These are phyloP conservation scores for Lepilemur septentrionalis DNA, from an alignment of 2,797 vertebrate genomes.

Conservation along the genomic window DNA sequence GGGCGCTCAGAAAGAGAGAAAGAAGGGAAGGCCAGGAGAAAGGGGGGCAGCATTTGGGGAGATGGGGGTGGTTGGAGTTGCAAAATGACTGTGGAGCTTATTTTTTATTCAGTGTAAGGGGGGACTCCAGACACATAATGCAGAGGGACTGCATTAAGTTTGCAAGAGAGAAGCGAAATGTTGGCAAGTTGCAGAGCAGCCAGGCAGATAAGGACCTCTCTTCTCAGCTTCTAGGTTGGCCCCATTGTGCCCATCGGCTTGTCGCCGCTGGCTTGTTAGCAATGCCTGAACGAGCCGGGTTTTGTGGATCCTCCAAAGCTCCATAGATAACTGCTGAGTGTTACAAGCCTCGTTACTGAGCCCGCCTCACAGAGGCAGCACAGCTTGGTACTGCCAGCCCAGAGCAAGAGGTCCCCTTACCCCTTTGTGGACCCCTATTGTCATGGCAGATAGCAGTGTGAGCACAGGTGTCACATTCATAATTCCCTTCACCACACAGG, in stretches of 20 bases:
- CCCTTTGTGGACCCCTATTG: not conserved
- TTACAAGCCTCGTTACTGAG: not conserved
- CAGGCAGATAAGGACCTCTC: not conserved
- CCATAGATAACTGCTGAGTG: not conserved
- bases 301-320: conserved; percentile 2
- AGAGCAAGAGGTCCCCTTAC: not conserved
- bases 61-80: not conserved
- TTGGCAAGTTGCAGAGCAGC: not conserved
- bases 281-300: not conserved
- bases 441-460: not conserved
- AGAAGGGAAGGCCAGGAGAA: not conserved
- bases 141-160: not conserved
- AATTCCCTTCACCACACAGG: not conserved
- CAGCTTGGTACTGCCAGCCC: accelerated
- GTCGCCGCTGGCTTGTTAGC: conserved; percentile 41
- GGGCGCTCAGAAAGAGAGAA: conserved; percentile 58
- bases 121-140: not conserved
- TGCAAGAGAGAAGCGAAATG: not conserved
- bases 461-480: not conserved
- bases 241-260: not conserved
- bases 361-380: not conserved
- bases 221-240: not conserved
- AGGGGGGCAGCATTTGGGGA: not conserved
- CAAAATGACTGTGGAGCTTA: not conserved
- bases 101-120: not conserved